Evolutionary conservation across 1,140 invertebrate species (phyloP).

Genomic region (Scaptomyza hsui): DNA sequence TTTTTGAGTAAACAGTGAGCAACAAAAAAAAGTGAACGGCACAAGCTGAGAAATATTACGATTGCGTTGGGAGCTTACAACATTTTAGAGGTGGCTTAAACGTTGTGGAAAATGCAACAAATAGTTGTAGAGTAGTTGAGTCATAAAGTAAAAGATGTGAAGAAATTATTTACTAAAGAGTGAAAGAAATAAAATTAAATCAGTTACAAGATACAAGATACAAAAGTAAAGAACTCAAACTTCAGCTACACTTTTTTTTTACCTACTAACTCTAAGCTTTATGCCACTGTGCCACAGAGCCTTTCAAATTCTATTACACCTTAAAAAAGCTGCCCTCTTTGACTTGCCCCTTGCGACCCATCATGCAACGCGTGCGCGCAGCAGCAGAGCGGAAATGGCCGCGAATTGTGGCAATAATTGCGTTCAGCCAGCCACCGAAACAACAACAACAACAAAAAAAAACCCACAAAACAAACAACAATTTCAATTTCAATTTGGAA

Average conservation of each 20-base stretch:
- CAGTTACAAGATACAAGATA: background rate
- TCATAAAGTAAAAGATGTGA: background rate
- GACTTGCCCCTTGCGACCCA: background rate
- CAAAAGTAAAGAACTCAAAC: background rate
- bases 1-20: slow-evolving; percentile 18
- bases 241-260: background rate
- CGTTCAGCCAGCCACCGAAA: slow-evolving; percentile 34
- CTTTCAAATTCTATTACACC: too few species aligned
- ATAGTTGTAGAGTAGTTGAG: background rate
- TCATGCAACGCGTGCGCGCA: slow-evolving; percentile 20
- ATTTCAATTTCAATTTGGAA: slow-evolving; percentile 40
- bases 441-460: slow-evolving; percentile 27
- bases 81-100: slow-evolving; percentile 29
- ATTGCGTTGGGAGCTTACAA: slow-evolving; percentile 10
- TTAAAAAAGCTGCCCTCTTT: background rate
- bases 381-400: slow-evolving; percentile 62
- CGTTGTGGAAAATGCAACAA: background rate
- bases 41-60: slow-evolving; percentile 11
- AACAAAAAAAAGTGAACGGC: slow-evolving; percentile 59
- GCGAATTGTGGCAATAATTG: slow-evolving; percentile 70
- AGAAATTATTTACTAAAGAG: background rate
- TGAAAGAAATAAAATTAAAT: background rate
- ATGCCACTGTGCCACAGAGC: slow-evolving; percentile 40
- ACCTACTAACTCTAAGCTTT: too few species aligned
- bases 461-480: slow-evolving; percentile 11